Evolutionary conservation across 2,888 invertebrate genomes (phyloP).

Genomic region (Abrostola tripartita): DNA sequence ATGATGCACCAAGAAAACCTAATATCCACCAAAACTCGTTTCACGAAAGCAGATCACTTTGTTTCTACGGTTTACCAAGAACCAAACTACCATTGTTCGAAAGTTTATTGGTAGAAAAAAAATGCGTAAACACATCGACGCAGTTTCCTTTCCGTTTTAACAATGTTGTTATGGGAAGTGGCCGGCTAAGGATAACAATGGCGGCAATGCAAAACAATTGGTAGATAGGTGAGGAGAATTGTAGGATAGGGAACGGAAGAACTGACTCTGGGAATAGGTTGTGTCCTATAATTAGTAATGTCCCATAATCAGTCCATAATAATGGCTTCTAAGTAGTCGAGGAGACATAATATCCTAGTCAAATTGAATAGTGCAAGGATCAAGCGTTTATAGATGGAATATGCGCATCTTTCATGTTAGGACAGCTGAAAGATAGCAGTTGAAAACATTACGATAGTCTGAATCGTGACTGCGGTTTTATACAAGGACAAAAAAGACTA

Average conservation of each 20-base stretch:
- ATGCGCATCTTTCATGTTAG: too few relatives aligned
- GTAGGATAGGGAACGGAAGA: constrained; percentile 30
- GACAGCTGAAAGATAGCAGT: too few relatives aligned
- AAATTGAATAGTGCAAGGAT: too few relatives aligned
- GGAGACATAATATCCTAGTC: background rate
- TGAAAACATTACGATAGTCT: background rate
- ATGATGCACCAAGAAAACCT: constrained; percentile 6
- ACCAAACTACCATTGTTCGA: constrained; percentile 43
- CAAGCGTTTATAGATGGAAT: too few relatives aligned
- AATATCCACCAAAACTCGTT: constrained; percentile 9
- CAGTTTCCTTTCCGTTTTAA: constrained; percentile 61
- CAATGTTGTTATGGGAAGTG: constrained; percentile 68
- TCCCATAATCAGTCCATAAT: background rate
- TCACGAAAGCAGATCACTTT: constrained; percentile 44
- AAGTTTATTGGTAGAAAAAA: constrained; percentile 51
- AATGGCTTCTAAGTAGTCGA: background rate
- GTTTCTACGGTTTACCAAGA: constrained; percentile 39
- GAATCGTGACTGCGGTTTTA: background rate
- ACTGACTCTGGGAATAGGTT: constrained; percentile 19
- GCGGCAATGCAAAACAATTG: constrained; percentile 49
- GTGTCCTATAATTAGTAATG: background rate
- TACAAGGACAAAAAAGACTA: background rate
- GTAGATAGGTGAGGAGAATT: constrained; percentile 44
- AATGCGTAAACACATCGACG: constrained; percentile 50
- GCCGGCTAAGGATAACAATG: constrained; percentile 55